Base-by-base conservation (phyloP, 1,140 invertebrate species). In the Drosophila repleta region DNA sequence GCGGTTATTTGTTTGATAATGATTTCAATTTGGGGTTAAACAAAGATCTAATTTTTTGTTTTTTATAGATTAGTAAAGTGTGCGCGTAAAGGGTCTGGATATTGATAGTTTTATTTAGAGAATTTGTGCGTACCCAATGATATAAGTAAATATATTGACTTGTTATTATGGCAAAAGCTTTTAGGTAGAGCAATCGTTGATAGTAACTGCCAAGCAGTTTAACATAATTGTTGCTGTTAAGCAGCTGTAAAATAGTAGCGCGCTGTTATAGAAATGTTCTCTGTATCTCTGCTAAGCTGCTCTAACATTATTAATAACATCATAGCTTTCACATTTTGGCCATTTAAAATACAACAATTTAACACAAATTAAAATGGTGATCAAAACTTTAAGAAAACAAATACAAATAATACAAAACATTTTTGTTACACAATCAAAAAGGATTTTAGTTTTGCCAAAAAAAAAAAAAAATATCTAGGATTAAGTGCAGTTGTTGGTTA, bases 401-500 rank as follows among this genome's bases (percentile, higher is more conserved):
- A 24, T 29, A 29, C 29, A 7, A 29, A 8, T 29, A 48, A 24
- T 52, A 55, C 5, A 57, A 51, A 35, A 20, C 1, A 13, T 7
- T 24, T n/a, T n/a, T 24, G 20, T 24, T 49, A 26, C 20, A 53
- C 26, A 46, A 65, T 48, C 5, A 32, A 32, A 29, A 56, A 55
- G 1, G 21, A 21, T 49, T 56, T 55, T 61, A 61, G 41, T 73
- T 55, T 73, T 62, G 65, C 56, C 57, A 39, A 43, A 43, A 15
- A 39, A 39, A 39, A 49, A 41, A 37, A 57, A 39, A 39, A 49
- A 41, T 29, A 57, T n/a, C 20, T 51, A 53, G 20, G 32, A 58
- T 43, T 56, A 64, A 11, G 79, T 82, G 79, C 79, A 67, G 43
- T 65, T 65, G 37, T 53, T 52, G 13, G 61, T 64, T 64, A 64